These are phyloP conservation scores for Ranitomeya imitator DNA, from an alignment of 2,113 vertebrate species.

Conservation along the genomic window DNA sequence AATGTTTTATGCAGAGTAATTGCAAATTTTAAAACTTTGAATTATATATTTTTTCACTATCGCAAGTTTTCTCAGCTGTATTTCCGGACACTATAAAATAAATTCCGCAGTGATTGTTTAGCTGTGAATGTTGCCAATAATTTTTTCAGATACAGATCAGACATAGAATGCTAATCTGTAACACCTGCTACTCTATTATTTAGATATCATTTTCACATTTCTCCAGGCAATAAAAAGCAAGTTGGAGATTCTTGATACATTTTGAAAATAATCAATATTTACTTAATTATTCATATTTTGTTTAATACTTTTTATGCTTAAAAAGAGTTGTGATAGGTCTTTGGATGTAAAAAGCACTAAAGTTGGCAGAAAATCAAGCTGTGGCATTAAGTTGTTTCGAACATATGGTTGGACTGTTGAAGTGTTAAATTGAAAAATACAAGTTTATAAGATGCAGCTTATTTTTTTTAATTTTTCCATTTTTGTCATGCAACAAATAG, in stretches of 20 bases:
- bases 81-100: neutral
- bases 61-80: neutral
- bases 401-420: constrained; percentile 43
- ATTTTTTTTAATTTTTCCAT: constrained; percentile 2
- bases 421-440: constrained; percentile 48
- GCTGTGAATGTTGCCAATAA: neutral
- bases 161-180: neutral
- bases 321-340: constrained; percentile 2
- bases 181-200: neutral
- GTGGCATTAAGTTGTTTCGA: constrained; percentile 12
- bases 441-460: constrained; percentile 21
- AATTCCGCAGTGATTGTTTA: neutral
- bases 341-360: neutral
- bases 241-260: neutral
- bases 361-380: constrained; percentile 2
- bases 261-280: neutral
- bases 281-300: neutral
- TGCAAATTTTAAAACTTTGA: neutral
- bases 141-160: neutral
- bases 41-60: neutral
- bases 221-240: neutral
- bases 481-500: constrained; percentile 9
- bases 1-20: neutral
- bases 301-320: neutral
- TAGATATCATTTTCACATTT: neutral